Conservation (phyloP, 1,140 invertebrate species). For the Drosophila fuyamai region DNA sequence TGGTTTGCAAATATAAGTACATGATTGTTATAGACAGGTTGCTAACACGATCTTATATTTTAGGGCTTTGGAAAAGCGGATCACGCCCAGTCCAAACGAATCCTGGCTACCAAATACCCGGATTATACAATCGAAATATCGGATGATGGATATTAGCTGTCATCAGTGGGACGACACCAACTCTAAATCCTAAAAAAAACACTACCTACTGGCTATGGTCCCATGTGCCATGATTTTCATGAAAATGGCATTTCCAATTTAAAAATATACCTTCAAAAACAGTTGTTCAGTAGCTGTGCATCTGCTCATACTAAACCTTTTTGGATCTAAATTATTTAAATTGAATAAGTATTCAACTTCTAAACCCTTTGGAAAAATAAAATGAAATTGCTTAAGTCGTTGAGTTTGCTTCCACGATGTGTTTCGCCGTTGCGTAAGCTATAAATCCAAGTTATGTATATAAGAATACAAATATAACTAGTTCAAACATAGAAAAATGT, state of each 20-base stretch:
- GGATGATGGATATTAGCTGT: constrained; percentile 78
- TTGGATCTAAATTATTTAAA: constrained; percentile 23
- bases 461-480: background rate
- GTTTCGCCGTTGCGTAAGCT: constrained; percentile 34
- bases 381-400: constrained; percentile 12
- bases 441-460: background rate
- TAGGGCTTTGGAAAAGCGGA: constrained; percentile 84
- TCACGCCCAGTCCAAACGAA: constrained; percentile 65
- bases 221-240: constrained; percentile 13
- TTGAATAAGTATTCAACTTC: background rate
- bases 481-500: background rate
- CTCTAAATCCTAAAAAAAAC: background rate
- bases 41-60: background rate
- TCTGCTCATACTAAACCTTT: background rate
- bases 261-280: background rate
- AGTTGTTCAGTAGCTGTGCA: constrained; percentile 3
- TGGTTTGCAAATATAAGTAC: no score
- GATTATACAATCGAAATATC: constrained; percentile 79
- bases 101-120: constrained; percentile 67
- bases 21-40: no score
- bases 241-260: background rate
- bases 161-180: background rate
- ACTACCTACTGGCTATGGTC: background rate
- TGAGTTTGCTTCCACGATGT: background rate
- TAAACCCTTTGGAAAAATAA: constrained; percentile 2